These are phyloP conservation scores for Ailurus styani DNA, from an alignment of 2,113 vertebrate genomes.

Conservation along the genomic window DNA sequence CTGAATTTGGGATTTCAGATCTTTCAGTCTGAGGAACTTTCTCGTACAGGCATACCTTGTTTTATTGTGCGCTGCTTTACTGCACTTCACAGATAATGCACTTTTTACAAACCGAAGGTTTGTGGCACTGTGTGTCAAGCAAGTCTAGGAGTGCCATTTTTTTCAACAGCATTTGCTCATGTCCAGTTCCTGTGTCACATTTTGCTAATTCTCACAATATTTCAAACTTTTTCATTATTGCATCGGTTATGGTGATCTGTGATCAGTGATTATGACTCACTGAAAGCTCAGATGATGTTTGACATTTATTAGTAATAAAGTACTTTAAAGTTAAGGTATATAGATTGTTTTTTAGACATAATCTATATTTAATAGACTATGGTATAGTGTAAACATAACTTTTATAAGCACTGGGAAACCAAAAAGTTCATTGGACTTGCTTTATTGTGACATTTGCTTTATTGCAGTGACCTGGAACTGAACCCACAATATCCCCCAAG, in stretches of 20 bases:
- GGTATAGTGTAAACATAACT: neutral
- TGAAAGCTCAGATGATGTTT: neutral
- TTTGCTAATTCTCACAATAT: neutral
- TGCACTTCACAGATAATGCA: neutral
- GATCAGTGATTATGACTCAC: neutral
- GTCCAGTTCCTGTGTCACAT: neutral
- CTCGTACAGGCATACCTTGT: neutral
- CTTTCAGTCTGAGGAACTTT: neutral
- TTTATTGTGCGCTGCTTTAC: neutral
- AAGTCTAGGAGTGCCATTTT: neutral
- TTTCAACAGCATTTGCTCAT: neutral
- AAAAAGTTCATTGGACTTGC: neutral
- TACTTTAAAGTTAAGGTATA: neutral
- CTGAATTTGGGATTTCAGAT: neutral
- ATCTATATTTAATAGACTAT: neutral
- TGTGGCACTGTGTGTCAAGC: neutral
- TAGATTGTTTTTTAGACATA: neutral
- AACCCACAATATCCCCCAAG: neutral
- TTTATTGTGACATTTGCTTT: neutral
- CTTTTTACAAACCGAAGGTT: neutral
- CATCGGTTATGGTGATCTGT: neutral
- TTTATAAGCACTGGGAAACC: neutral
- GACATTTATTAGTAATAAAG: neutral
- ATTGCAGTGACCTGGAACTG: neutral
- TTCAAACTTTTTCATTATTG: neutral